Evolutionary conservation across 2,797 vertebrate genomes (phyloP), one percentile per base, ranked within the genome.

Genomic region (Paedocypris micromegethes): DNA sequence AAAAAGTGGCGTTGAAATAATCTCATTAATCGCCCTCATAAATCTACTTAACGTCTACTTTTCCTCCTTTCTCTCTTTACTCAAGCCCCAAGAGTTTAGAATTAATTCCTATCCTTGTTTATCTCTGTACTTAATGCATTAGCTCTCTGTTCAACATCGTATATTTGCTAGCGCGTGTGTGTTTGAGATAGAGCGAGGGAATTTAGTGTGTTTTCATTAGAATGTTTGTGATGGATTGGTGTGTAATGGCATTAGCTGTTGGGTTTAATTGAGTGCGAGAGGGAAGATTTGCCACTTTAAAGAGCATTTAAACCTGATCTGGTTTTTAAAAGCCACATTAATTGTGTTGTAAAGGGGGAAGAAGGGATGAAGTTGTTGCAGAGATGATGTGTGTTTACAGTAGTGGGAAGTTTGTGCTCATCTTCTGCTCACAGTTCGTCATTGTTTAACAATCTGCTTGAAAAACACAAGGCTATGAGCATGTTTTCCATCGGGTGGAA

Each of bases 81-180:
- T 54, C 8, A 1, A 38, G 5, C 44, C 49, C 38, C 38, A 62
- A 69, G 58, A 43, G 49, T 51, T 55, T n/a, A 46, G 52, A 56
- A 49, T 59, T 69, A 70, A 70, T 63, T 63, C 40, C 23, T 49
- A 62, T 63, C 68, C 70, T 66, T 59, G 57, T 72, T 65, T 72
- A 56, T 74, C 51, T 51, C 52, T 45, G 44, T 41, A 7, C 5
- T 41, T 51, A 50, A 53, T 44, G 52, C 66, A 65, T 58, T 69
- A 9, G 50, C 54, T 57, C 48, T 57, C 47, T 54, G 51, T 58
- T 46, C 43, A 50, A 44, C 57, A 48, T 50, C 47, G 38, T 60
- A 58, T 66, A 41, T 65, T 47, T 58, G 47, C 39, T 6, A 2
- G 59, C 5, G 23, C 3, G 9, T 58, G 46, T 40, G 42, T 9